Evolutionary conservation across 1,140 invertebrate genomes (phyloP), one percentile per base, ranked within the genome.

Genomic region (Eurosta solidaginis): DNA sequence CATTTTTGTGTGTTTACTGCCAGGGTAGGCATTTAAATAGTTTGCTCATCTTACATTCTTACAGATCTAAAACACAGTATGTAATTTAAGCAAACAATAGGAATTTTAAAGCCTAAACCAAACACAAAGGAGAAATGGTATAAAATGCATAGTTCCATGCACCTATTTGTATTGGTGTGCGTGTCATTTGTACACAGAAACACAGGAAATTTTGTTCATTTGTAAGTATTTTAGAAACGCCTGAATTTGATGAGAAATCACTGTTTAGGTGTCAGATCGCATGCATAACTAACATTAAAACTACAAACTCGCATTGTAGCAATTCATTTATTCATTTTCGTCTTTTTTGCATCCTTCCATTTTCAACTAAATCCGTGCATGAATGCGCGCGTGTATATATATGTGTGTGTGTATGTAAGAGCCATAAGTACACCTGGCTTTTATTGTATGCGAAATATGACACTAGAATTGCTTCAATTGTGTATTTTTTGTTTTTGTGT

Each of bases 101-200:
- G 29, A 36, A 59, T 59, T 33, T 59, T 59, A 59, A 59, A 59
- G 33, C 54, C 54, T 59, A 59, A n/a, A 59, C 54, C 54, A 59
- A 59, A 59, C 54, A 59, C 5, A 33, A 14, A 17, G 27, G 12
- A 59, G 4, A 29, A 36, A 59, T 29, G 54, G 3, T 14, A n/a
- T 17, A 3, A 59, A 36, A 59, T 36, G 27, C 17, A 12, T 59
- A 59, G 14, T 1, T 36, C 14, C 12, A 0, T n/a, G 29, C 17
- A 12, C n/a, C 2, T 14, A 47, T 47, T 47, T 14, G n/a, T 47
- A n/a, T 47, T 47, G 7, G 12, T 47, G 12, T 47, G 45, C 7
- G 12, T 47, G 7, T 4, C 45, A 17, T 52, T 2, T 52, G 4
- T 52, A 12, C 27, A 22, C 14, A 25, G 9, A 22, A 12, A 10